These are phyloP conservation scores for Peromyscus eremicus DNA, from an alignment of 2,797 vertebrate genomes.

Conservation along the genomic window DNA sequence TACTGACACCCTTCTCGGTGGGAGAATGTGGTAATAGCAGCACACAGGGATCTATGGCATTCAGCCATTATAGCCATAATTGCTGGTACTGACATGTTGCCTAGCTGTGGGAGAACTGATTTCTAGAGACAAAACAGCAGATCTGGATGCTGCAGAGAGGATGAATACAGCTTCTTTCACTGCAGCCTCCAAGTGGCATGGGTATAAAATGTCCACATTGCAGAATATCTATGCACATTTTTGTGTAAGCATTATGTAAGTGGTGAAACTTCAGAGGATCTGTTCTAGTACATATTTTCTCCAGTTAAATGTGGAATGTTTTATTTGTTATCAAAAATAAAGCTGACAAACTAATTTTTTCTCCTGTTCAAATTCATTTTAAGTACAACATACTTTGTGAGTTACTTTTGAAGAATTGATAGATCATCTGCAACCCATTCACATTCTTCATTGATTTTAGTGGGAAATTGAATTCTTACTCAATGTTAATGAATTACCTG, in stretches of 20 bases:
- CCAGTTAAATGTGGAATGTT: conserved; percentile 60
- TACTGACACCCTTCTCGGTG: conserved; percentile 44
- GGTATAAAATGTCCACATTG: conserved; percentile 13
- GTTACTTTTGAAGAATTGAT: not conserved
- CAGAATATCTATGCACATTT: conserved; percentile 40
- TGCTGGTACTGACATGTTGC: not conserved
- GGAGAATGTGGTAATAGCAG: not conserved
- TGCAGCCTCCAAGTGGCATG: not conserved
- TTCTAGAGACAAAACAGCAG: not conserved
- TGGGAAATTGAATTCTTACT: conserved; percentile 61
- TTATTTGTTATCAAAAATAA: conserved; percentile 70
- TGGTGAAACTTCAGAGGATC: conserved; percentile 31
- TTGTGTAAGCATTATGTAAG: conserved; percentile 30
- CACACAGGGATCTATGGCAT: not conserved
- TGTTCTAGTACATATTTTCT: conserved; percentile 55
- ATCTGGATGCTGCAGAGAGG: not conserved
- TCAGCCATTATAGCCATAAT: conserved; percentile 31
- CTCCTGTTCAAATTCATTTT: conserved; percentile 41
- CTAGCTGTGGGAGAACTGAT: not conserved
- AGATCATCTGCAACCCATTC: not conserved
- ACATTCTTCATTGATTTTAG: conserved; percentile 47
- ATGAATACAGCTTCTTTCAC: not conserved
- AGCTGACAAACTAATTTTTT: not conserved
- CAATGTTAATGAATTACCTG: not conserved
- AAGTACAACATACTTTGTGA: not conserved